Conservation (phyloP, 2,888 invertebrate species). For the Oscheius sp. region DNA sequence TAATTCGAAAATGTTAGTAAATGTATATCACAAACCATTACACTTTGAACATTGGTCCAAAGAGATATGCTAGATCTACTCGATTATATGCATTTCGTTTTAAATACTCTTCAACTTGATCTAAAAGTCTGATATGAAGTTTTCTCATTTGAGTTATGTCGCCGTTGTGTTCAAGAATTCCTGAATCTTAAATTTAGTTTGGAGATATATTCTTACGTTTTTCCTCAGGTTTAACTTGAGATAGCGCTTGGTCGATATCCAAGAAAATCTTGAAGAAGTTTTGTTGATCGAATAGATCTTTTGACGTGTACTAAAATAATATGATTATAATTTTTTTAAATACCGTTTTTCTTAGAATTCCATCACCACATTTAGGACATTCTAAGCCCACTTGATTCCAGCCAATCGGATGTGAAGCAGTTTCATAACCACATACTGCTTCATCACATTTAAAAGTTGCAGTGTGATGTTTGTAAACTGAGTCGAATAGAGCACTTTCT, state of each 20-base stretch:
- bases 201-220: slow-evolving; percentile 39
- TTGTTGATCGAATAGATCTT: slow-evolving; percentile 64
- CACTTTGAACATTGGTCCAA: slow-evolving; percentile 54
- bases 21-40: background rate
- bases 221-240: slow-evolving; percentile 36
- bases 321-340: background rate
- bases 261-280: slow-evolving; percentile 56
- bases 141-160: background rate
- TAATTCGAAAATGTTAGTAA: background rate
- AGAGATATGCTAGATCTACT: slow-evolving; percentile 53
- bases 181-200: background rate
- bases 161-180: slow-evolving; percentile 4
- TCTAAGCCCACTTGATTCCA: slow-evolving; percentile 53
- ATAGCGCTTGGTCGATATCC: slow-evolving; percentile 46
- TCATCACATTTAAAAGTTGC: slow-evolving; percentile 57
- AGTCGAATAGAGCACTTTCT: slow-evolving; percentile 34
- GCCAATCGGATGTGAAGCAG: slow-evolving; percentile 35
- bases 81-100: slow-evolving; percentile 49
- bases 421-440: slow-evolving; percentile 48
- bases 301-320: slow-evolving; percentile 51
- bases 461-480: slow-evolving; percentile 35
- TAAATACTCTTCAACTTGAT: slow-evolving; percentile 38
- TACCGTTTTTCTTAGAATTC: slow-evolving; percentile 55
- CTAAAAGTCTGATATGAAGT: slow-evolving; percentile 9
- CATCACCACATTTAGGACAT: slow-evolving; percentile 56